Base-by-base conservation (phyloP, 2,888 invertebrate species). In the Anagyrus pseudococci region DNA sequence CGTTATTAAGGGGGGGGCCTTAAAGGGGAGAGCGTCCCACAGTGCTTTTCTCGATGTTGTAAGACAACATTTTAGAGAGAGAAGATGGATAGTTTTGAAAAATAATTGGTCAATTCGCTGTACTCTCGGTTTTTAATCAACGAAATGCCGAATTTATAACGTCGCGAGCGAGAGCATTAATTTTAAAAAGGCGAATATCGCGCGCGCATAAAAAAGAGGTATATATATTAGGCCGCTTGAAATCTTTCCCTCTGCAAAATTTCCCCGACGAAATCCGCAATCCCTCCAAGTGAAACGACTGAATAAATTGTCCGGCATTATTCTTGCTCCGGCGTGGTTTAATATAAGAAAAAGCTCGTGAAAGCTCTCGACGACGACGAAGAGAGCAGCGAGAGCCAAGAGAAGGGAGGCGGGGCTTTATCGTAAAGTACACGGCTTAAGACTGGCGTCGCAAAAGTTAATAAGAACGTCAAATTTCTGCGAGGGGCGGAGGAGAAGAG, bases 391-490 rank as follows among this genome's bases (percentile, higher is more conserved):
- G n/a, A n/a, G n/a, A n/a, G n/a, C n/a, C n/a, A n/a, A n/a, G 47
- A 48, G 48, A 26, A 44, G 48, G 41, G 33, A 57, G 33, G 19
- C n/a, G 41, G 43, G 25, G 47, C 26, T 44, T n/a, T n/a, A n/a
- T n/a, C n/a, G n/a, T n/a, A n/a, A n/a, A 53, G n/a, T 47, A 13
- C 33, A 44, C 29, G 33, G 58, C 48, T 29, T 55, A 64, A 59
- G 48, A 56, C 26, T 53, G 46, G 59, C 54, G 56, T 57, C 53
- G 48, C 33, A 19, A 44, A 57, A 57, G 64, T 61, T 73, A 71
- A 73, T 72, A 70, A 72, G 68, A 73, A 71, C 66, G 71, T 73
- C 72, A 72, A 72, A 71, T 69, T 66, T 58, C 64, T 23, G 44
- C 62, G 29, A 10, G 13, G n/a, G 23, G 25, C 17, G 13, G 29